These are phyloP conservation scores for Julus scanicus DNA, from an alignment of 2,888 invertebrate genomes.

Conservation along the genomic window DNA sequence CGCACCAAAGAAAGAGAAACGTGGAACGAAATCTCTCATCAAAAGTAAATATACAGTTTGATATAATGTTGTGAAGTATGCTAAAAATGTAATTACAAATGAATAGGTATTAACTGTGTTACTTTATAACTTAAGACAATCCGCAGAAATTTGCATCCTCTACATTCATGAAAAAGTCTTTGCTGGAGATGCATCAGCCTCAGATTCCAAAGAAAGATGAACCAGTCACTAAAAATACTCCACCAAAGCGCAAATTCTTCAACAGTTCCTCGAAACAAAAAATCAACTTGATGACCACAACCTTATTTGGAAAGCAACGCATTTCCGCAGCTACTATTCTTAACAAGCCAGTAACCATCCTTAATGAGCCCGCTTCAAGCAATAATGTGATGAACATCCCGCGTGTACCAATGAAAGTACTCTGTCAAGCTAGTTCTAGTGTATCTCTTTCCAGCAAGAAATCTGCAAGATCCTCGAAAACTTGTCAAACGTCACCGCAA, in stretches of 20 bases:
- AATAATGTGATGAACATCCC: background rate
- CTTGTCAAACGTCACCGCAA: background rate
- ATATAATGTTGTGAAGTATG: background rate
- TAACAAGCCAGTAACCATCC: background rate
- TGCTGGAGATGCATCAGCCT: background rate
- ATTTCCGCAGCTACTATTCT: background rate
- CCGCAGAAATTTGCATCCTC: background rate
- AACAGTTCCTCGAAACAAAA: background rate
- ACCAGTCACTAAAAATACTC: background rate
- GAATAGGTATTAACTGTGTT: background rate
- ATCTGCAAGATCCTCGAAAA: background rate
- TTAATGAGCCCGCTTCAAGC: background rate
- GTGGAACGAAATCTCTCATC: background rate
- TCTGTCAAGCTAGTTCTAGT: background rate
- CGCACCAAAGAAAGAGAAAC: background rate
- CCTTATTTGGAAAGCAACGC: conserved; percentile 24
- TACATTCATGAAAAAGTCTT: conserved; percentile 13
- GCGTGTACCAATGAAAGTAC: background rate
- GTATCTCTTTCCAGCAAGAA: background rate
- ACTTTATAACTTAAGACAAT: background rate
- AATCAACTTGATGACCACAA: background rate
- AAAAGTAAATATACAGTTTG: background rate
- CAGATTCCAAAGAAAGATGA: background rate
- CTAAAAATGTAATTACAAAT: background rate
- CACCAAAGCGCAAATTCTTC: conserved; percentile 1